phyloP scores from a whole-genome alignment of 2,888 invertebrate genomes.

The Oligia fasciuncula region DNA sequence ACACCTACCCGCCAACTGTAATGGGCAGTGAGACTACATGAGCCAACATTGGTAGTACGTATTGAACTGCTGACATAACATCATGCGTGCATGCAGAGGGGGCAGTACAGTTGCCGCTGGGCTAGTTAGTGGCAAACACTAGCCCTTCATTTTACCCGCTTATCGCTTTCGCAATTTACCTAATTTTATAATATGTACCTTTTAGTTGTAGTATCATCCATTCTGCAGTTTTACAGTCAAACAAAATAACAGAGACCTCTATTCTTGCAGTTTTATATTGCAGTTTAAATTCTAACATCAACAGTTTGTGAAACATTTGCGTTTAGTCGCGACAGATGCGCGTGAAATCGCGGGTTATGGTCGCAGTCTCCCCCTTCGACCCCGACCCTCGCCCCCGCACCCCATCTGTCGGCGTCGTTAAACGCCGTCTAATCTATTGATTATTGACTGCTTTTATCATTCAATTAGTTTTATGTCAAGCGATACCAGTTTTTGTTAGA shows the following conservation, averaged over 20 bases:
- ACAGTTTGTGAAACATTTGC: constrained; percentile 49
- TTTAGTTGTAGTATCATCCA: constrained; percentile 4
- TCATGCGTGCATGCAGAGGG: no score
- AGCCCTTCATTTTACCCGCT: background rate
- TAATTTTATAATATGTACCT: background rate
- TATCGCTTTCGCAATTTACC: background rate
- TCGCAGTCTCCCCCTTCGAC: constrained; percentile 7
- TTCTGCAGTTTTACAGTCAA: background rate
- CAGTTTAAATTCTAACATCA: background rate
- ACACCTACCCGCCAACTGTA: no score
- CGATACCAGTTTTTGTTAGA: constrained; percentile 46
- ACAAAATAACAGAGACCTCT: background rate
- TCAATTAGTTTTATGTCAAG: constrained; percentile 59
- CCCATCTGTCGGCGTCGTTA: constrained; percentile 56
- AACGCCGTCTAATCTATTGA: constrained; percentile 56
- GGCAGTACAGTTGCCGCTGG: background rate
- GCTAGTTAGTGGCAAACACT: background rate
- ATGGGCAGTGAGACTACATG: background rate
- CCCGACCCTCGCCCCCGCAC: constrained; percentile 29
- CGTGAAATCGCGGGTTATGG: constrained; percentile 72
- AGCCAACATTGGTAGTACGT: constrained; percentile 12
- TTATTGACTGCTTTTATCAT: constrained; percentile 51
- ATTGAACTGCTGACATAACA: background rate
- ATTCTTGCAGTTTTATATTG: background rate
- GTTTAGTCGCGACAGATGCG: constrained; percentile 71